A percentile compares a stretch with the other conserved stretches of the same genome.
Conservation (phyloP, 2,113 vertebrate genomes). For the Numida meleagris region DNA sequence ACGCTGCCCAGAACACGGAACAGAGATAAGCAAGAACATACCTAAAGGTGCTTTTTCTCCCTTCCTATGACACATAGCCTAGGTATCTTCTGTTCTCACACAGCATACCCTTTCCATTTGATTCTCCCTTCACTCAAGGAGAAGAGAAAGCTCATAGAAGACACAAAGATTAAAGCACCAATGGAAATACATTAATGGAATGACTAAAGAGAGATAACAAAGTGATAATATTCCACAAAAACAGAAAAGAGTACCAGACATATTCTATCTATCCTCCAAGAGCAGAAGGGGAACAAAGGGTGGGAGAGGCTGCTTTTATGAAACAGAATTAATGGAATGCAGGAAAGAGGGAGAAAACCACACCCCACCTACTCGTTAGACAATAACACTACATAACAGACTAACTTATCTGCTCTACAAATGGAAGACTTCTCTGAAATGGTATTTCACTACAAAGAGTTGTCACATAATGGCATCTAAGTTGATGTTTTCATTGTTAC, state of each 20-base stretch:
- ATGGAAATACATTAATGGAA: not conserved
- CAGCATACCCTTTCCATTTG: not conserved
- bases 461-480: not conserved
- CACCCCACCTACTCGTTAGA: not conserved
- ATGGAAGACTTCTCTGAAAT: not conserved
- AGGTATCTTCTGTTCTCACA: not conserved
- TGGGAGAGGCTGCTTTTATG: not conserved
- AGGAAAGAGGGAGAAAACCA: not conserved
- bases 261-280: not conserved
- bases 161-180: not conserved
- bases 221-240: not conserved
- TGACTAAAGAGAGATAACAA: not conserved
- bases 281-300: not conserved
- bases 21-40: not conserved
- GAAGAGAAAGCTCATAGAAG: not conserved
- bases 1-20: not conserved
- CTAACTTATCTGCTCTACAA: not conserved
- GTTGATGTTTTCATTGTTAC: not conserved
- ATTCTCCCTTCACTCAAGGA: not conserved
- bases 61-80: not conserved
- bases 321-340: not conserved
- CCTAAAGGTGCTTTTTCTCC: not conserved
- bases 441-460: not conserved
- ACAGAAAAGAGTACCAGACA: not conserved
- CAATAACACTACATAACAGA: not conserved